These are phyloP conservation scores for Coelopa pilipes DNA, from an alignment of 2,888 invertebrate species.

Conservation along the genomic window DNA sequence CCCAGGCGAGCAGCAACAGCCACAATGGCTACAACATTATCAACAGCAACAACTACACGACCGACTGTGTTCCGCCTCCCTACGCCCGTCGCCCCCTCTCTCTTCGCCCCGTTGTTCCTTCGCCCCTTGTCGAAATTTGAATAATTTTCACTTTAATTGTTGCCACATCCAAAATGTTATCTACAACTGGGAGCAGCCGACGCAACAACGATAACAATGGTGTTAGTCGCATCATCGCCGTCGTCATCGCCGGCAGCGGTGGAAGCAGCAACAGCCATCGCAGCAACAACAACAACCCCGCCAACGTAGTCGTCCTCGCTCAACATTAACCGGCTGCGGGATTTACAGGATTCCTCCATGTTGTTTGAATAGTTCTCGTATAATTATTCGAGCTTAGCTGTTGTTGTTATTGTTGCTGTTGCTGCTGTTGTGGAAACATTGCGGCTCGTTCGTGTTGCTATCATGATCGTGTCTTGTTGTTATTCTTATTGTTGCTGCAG, in stretches of 20 bases:
- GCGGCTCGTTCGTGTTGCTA: too few relatives aligned
- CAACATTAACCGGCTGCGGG: background rate
- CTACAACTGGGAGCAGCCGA: background rate
- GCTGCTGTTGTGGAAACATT: too few relatives aligned
- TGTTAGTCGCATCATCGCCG: background rate
- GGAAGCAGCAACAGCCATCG: too few relatives aligned
- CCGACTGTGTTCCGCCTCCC: too few relatives aligned
- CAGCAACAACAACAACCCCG: background rate
- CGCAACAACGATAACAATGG: constrained; percentile 4
- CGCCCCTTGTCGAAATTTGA: constrained; percentile 13
- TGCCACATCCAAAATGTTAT: constrained; percentile 21
- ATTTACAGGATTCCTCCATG: background rate
- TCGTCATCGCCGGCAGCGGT: too few relatives aligned
- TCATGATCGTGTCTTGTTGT: background rate
- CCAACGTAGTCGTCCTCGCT: too few relatives aligned
- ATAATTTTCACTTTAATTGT: constrained; percentile 21
- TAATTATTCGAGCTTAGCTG: background rate
- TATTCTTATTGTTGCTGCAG: background rate
- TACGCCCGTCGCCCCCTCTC: too few relatives aligned
- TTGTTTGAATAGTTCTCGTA: constrained; percentile 4
- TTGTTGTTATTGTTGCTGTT: background rate
- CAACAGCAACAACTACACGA: too few relatives aligned
- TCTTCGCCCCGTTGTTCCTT: too few relatives aligned
- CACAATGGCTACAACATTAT: too few relatives aligned
- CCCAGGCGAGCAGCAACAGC: too few relatives aligned